phyloP scores from a whole-genome alignment of 2,888 invertebrate species.

The Drosophila pseudotakahashii region DNA sequence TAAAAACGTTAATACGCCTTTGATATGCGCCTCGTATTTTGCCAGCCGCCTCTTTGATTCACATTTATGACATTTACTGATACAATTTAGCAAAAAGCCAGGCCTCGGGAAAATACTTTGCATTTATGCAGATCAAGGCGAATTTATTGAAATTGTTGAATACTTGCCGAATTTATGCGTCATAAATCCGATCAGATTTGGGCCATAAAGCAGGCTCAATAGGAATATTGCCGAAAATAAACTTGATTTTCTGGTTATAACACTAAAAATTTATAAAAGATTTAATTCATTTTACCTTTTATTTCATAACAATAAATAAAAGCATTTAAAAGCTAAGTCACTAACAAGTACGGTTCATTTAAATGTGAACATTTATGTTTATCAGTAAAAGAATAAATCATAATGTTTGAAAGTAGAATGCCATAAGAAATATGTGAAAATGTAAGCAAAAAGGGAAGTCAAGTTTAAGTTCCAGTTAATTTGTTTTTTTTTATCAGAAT shows the following conservation, averaged over 20 bases:
- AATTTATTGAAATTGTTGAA: constrained; percentile 62
- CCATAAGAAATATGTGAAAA: no score
- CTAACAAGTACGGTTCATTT: no score
- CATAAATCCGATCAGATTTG: constrained; percentile 56
- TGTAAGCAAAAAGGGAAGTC: no score
- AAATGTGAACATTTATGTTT: no score
- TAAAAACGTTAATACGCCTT: constrained; percentile 70
- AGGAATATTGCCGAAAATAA: constrained; percentile 1
- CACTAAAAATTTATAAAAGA: not conserved
- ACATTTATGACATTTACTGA: constrained; percentile 68
- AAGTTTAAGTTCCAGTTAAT: no score
- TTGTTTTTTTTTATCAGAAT: no score
- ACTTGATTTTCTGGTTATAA: constrained; percentile 1
- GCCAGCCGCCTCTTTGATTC: constrained; percentile 35
- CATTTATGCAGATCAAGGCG: constrained; percentile 64
- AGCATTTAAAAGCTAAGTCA: no score
- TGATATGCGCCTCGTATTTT: constrained; percentile 41
- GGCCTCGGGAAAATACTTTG: constrained; percentile 32
- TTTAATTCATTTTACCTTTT: no score
- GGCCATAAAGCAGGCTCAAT: constrained; percentile 35
- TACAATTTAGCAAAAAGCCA: constrained; percentile 60
- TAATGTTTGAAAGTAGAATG: no score
- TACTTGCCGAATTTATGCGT: constrained; percentile 52
- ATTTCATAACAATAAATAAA: no score
- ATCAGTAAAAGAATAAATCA: no score